These are phyloP conservation scores for Tauraco erythrolophus DNA, from an alignment of 2,113 vertebrate species.

Conservation along the genomic window DNA sequence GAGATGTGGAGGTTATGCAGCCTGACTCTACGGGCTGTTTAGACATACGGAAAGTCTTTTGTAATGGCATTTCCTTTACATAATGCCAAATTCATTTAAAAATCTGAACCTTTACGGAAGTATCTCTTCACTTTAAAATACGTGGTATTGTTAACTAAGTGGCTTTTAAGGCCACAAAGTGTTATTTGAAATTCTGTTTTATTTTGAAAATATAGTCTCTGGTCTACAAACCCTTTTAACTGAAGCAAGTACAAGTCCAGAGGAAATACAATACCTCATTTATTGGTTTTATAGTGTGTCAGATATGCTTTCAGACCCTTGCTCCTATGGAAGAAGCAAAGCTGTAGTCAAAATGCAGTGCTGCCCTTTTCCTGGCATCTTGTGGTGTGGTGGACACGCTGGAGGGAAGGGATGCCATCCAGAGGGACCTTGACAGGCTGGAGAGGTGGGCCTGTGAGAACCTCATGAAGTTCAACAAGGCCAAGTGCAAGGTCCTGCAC, in stretches of 20 bases:
- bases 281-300: not conserved
- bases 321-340: not conserved
- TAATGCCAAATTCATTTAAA: not conserved
- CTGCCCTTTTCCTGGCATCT: accelerated
- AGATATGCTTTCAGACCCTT: not conserved
- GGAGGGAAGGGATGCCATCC: no score
- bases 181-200: not conserved
- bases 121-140: not conserved
- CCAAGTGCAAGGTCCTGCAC: no score
- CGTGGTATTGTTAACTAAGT: not conserved
- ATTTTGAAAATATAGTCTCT: not conserved
- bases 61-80: not conserved
- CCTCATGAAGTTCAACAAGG: no score
- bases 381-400: no score
- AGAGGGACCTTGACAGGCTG: no score
- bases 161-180: not conserved
- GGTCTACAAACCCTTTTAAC: not conserved
- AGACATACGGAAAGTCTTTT: not conserved
- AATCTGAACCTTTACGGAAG: not conserved
- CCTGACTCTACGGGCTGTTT: not conserved
- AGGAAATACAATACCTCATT: not conserved
- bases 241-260: not conserved
- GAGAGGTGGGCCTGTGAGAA: no score
- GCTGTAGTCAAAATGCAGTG: not conserved
- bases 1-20: not conserved